Evolutionary conservation across 1,140 invertebrate genomes (phyloP).

Genomic region (Pseudomyrmex sp.): DNA sequence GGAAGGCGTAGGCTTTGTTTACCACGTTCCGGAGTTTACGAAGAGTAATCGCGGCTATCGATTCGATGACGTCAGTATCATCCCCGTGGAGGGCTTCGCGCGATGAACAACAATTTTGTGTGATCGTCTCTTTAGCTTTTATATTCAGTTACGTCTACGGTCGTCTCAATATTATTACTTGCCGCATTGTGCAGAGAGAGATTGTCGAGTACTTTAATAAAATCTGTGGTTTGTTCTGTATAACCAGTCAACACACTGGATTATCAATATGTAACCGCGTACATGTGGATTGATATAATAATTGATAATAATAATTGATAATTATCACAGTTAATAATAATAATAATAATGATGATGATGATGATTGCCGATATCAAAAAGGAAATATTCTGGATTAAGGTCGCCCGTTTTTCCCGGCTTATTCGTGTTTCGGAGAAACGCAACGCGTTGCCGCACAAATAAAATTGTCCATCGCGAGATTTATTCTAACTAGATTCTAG

Average conservation of each 20-base stretch:
- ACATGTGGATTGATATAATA: constrained; percentile 4
- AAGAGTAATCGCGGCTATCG: constrained; percentile 56
- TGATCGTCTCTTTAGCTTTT: background rate
- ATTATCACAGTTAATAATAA: background rate
- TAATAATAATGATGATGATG: background rate
- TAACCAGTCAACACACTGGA: background rate
- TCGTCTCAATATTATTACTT: background rate
- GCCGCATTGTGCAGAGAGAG: background rate
- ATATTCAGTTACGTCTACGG: background rate
- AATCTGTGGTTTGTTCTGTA: too few species aligned
- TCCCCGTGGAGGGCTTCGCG: constrained; percentile 15
- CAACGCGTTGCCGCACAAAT: constrained; percentile 1
- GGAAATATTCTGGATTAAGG: background rate
- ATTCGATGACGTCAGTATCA: constrained; percentile 57
- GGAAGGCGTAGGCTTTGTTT: constrained; percentile 56
- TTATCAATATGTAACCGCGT: background rate
- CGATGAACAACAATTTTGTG: constrained; percentile 36
- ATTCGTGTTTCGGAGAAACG: background rate
- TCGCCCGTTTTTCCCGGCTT: background rate
- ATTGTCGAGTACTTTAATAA: too few species aligned
- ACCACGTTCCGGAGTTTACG: constrained; percentile 23
- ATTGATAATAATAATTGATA: background rate
- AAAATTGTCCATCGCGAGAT: constrained; percentile 34
- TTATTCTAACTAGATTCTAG: constrained; percentile 68
- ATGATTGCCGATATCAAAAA: background rate